Base-by-base conservation (phyloP, 2,113 vertebrate species). In the Myiopsitta monachus region DNA sequence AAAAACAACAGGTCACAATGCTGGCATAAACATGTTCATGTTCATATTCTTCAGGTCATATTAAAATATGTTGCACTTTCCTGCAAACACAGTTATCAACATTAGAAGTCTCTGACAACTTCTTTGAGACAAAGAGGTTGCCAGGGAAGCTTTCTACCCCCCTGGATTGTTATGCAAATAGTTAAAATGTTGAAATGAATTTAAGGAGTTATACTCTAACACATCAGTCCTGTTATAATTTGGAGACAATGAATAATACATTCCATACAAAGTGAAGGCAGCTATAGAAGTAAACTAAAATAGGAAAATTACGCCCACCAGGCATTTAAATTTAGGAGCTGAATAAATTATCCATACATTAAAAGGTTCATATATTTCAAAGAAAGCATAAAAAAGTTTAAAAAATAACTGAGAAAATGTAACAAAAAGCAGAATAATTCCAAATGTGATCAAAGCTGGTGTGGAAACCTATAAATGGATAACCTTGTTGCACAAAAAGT, bases 291-390 rank as follows among this genome's bases (percentile, higher is more conserved):
- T 97, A 98, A 98, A 98, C 89, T 97, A 98, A 97, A 96, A 97
- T 97, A 97, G 91, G 96, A 98, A 98, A 97, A 97, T 96, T 97
- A 98, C 38, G 14, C 96, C 97, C 96, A 98, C 87, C 31, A 96
- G 97, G 86, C 90, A 97, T 97, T 98, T 98, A 98, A 98, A 97
- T 97, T 95, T 97, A 97, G 96, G 87, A 96, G 87, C 92, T 97
- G 97, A 97, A 98, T 97, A 98, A 98, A 98, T 98, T 98, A 97
- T 96, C 97, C 92, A 94, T 96, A 97, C 95, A 97, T 98, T 98
- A 98, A 98, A 97, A 96, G 92, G 78, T 94, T 98, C 96, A 74
- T 94, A 95, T 98, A 97, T 97, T 97, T 97, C 95, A 97, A 97
- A 97, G 95, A 96, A 97, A 96, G 95, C 87, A 97, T 95, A 13